phyloP scores from a whole-genome alignment of 2,113 vertebrate species.

The human (Homo sapiens) region GRCh38 chr5:66604001-66604500 shows the following conservation, averaged over 20 bases:
- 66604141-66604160: not conserved
- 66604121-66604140: constrained; percentile 23
- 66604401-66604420: constrained; percentile 12
- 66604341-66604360: constrained; percentile 70
- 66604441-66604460: not conserved
- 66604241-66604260: constrained; percentile 43
- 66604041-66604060: not conserved
- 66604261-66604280: not conserved
- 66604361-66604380: constrained; percentile 45
- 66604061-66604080: not conserved
- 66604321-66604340: constrained; percentile 60
- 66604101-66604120: not conserved
- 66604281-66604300: constrained; percentile 37
- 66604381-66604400: constrained; percentile 52
- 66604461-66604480: not conserved
- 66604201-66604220: not conserved
- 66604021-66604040: not conserved
- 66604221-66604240: not conserved
- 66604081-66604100: not conserved
- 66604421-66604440: not conserved
- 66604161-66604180: not conserved
- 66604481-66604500: constrained; percentile 56
- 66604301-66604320: constrained; percentile 11
- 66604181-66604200: not conserved
- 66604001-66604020: not conserved